Conservation (phyloP, 2,888 invertebrate genomes). For the Sceliomorpha sp. region DNA sequence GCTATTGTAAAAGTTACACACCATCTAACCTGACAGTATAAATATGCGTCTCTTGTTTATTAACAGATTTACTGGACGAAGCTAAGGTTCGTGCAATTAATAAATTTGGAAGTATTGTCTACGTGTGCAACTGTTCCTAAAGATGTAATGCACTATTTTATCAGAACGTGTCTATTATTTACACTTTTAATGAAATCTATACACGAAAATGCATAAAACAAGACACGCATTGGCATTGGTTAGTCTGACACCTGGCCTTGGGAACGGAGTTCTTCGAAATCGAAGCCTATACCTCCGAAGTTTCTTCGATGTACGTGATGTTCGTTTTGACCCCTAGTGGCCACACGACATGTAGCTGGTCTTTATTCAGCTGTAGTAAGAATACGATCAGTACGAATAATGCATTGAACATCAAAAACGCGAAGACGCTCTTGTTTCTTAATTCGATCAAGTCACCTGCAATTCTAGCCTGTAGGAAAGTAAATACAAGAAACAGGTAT, state of each 20-base stretch:
- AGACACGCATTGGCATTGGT: conserved; percentile 56
- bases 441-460: conserved; percentile 95
- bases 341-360: conserved; percentile 98
- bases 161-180: no score
- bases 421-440: conserved; percentile 98
- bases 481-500: conserved; percentile 50
- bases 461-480: conserved; percentile 89
- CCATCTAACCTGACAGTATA: conserved; percentile 10
- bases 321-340: conserved; percentile 97
- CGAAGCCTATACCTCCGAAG: conserved; percentile 88
- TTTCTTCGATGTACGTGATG: conserved; percentile 95
- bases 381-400: conserved; percentile 99
- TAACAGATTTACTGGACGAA: no score
- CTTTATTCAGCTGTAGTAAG: conserved; percentile 99
- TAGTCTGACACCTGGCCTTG: conserved; percentile 53
- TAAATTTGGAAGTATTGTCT: no score
- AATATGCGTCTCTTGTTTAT: conserved; percentile 17
- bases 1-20: conserved; percentile 15
- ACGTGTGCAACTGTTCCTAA: no score
- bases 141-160: no score
- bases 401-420: conserved; percentile 99
- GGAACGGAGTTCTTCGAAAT: conserved; percentile 24
- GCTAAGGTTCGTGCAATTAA: no score
- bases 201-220: conserved; percentile 14
- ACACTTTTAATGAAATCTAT: no score